Evolutionary conservation across 2,888 invertebrate genomes (phyloP), one percentile per base, ranked within the genome.

Genomic region (Zygaena filipendulae): DNA sequence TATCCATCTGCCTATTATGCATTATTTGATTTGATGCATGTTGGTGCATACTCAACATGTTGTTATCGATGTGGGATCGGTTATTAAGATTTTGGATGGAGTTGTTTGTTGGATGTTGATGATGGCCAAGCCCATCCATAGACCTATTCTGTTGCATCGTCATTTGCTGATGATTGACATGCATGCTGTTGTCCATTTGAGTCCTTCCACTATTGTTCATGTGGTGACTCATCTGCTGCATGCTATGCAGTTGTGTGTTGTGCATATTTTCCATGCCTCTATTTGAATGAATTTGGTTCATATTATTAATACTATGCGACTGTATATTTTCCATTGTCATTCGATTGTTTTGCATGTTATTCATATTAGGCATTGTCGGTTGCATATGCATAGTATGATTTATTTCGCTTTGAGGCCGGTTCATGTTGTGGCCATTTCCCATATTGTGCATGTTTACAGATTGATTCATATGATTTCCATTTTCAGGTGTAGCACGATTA

Each of bases 301-400:
- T 58, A 42, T 63, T 71, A 35, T 62, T 70, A 36, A 79, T 59
- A 27, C 52, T 49, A 36, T 79, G 79, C 20, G 63, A 43, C 42
- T 72, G 75, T 57, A 79, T 66, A 36, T 64, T 75, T 25, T 79
- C 79, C 50, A 75, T 64, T 48, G 74, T 60, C 66, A 77, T 71
- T 32, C 77, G 59, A 39, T 75, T 79, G 34, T 59, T 79, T 36
- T 74, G 74, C 54, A 79, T 67, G 45, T 52, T 59, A 34, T 59
- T 72, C 44, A 71, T 59, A 38, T 59, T 68, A 7, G 62, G 38
- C 46, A 72, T 59, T 11, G 62, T 49, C 44, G 69, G 72, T 39
- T 72, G 72, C 59, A 77, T 66, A 42, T 79, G 79, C 59, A 79
- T 70, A n/a, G n/a, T n/a, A 36, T 80, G 77, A 47, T 61, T 74